phyloP scores from a whole-genome alignment of 2,888 invertebrate genomes.

The Lepidonotus clava region DNA sequence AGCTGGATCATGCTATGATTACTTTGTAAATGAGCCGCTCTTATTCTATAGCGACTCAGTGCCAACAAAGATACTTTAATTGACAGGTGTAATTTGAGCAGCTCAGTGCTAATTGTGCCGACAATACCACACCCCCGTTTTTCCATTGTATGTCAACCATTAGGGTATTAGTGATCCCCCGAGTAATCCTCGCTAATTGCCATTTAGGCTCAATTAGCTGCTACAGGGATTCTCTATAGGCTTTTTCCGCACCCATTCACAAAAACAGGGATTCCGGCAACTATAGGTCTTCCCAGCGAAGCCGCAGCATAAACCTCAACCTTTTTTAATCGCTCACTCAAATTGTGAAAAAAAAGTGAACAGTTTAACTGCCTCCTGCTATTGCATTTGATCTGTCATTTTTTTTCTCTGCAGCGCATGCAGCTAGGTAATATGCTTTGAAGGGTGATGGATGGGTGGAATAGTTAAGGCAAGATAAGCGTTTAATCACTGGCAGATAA shows the following conservation, averaged over 20 bases:
- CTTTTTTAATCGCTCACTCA: background rate
- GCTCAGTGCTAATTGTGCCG: background rate
- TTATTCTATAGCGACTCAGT: background rate
- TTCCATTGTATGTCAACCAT: slow-evolving; percentile 16
- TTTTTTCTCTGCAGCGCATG: background rate
- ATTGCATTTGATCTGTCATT: slow-evolving; percentile 1
- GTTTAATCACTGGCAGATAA: background rate
- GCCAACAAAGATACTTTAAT: background rate
- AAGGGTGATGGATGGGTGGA: background rate
- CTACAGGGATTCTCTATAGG: background rate
- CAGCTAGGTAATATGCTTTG: background rate
- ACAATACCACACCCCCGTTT: background rate
- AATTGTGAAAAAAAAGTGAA: background rate
- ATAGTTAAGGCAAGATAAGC: background rate
- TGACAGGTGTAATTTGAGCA: background rate
- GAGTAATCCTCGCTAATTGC: background rate
- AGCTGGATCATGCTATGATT: too few species aligned
- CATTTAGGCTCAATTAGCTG: background rate
- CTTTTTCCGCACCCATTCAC: too few species aligned
- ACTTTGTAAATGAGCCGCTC: background rate
- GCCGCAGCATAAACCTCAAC: too few species aligned
- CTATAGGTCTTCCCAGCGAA: too few species aligned
- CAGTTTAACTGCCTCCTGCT: background rate
- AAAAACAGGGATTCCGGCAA: too few species aligned
- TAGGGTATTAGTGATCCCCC: background rate